Conservation (phyloP, 2,113 vertebrate species). For the Tragelaphus imberbis region DNA sequence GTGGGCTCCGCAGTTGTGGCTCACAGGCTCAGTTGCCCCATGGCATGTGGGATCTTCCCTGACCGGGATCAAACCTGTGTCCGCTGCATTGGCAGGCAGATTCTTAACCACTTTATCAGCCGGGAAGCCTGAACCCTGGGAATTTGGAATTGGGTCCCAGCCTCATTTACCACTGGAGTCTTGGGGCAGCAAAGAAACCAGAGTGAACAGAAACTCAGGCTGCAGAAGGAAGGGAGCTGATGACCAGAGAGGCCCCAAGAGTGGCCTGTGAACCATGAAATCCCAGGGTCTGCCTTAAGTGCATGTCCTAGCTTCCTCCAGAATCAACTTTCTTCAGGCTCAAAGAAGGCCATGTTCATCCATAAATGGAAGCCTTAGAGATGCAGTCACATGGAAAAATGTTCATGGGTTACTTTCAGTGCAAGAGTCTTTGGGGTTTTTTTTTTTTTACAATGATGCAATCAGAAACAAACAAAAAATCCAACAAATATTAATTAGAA, state of each 20-base stretch:
- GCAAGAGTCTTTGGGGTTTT: rapidly evolving
- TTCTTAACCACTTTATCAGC: not conserved
- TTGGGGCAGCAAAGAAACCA: not conserved
- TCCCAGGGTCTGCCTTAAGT: not conserved
- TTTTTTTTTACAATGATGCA: not conserved
- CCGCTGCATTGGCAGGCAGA: not conserved
- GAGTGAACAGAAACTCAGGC: rapidly evolving
- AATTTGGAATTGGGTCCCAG: not conserved
- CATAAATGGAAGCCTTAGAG: not conserved
- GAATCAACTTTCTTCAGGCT: not conserved
- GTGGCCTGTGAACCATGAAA: not conserved
- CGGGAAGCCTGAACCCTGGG: not conserved
- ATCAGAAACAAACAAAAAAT: not conserved
- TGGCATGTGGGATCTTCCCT: not conserved
- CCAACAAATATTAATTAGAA: not conserved
- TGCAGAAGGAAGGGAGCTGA: not conserved
- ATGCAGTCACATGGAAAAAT: not conserved
- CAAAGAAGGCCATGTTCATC: rapidly evolving
- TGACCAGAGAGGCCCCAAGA: not conserved
- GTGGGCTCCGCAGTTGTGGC: not conserved
- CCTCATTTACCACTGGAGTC: not conserved
- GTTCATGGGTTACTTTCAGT: too few relatives aligned
- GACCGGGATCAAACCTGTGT: not conserved
- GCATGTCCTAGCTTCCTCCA: not conserved
- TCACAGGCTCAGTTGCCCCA: not conserved